Conservation (phyloP, 2,113 vertebrate species). For the Pollimyrus isidori region DNA sequence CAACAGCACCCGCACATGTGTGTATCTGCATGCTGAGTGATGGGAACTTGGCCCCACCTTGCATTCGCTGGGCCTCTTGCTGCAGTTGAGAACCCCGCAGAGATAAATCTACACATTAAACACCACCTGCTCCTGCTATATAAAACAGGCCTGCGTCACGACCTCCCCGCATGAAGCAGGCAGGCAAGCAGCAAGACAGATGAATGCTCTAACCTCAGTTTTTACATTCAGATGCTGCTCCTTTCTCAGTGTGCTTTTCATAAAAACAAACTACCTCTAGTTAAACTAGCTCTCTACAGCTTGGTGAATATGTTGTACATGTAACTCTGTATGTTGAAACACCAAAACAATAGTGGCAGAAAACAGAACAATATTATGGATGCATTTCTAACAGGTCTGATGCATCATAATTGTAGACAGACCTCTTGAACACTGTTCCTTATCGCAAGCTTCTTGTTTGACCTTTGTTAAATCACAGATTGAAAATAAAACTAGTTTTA, state of each 20-base stretch:
- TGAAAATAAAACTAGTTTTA: background rate
- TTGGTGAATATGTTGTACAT: background rate
- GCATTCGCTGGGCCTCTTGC: conserved; percentile 7
- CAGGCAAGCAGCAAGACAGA: conserved; percentile 19
- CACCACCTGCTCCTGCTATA: conserved; percentile 36
- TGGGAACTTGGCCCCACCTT: background rate
- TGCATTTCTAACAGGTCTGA: background rate
- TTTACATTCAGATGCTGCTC: background rate
- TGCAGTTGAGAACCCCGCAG: conserved; percentile 16
- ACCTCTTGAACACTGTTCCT: background rate
- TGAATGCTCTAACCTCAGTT: background rate
- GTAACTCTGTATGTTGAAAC: background rate
- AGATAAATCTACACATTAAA: conserved; percentile 41
- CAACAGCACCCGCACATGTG: background rate
- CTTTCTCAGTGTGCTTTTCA: background rate
- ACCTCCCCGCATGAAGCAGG: conserved; percentile 29
- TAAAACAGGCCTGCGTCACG: conserved; percentile 33
- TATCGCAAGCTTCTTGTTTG: background rate
- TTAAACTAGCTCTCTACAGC: background rate
- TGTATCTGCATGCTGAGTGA: conserved; percentile 5
- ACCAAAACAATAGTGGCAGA: background rate
- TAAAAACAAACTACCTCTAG: background rate
- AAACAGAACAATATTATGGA: background rate
- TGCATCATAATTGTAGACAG: background rate
- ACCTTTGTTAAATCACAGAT: background rate